Base-by-base conservation (phyloP, 2,888 invertebrate genomes). In the Habroteleia sp. region DNA sequence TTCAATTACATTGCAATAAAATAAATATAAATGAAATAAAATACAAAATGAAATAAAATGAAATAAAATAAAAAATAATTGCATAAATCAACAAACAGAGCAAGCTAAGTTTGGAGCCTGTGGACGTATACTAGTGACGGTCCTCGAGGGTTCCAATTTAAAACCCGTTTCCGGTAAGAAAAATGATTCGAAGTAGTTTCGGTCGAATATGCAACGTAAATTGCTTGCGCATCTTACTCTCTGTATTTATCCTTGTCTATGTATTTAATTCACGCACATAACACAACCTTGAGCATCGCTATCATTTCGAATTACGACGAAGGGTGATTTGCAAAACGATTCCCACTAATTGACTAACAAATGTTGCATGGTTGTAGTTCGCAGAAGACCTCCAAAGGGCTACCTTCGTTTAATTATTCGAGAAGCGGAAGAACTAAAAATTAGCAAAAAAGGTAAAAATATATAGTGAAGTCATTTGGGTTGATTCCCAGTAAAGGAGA, bases 101-200 rank as follows among this genome's bases (percentile, higher is more conserved):
- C 89, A 91, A 89, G 90, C 90, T 83, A 89, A 89, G 85, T 90
- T 91, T 88, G 90, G 90, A 86, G 91, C 90, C 74, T 89, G 90
- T 78, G 92, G 92, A 77, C 89, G 92, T 76, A 89, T 92, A 58
- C 90, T 92, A 77, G 91, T 88, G 77, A 88, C 88, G 37, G 88
- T 88, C 35, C 81, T 88, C 50, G 85, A 87, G 79, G 88, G 88
- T 76, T 82, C 82, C 82, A 85, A 82, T 79, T 79, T 88, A 69
- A 88, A 84, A 80, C 77, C 83, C 44, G 73, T 81, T 66, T 83
- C 82, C 63, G 88, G 88, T 88, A 88, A 88, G 87, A 76, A 63
- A 11, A 60, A 13, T 33, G 13, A 35, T 6, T 16, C 23, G 11
- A 16, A 56, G 20, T 39, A 25, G 3, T 31, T 46, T 46, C 3